Evolutionary conservation across 2,797 vertebrate species (phyloP).

Genomic region (Tadarida brasiliensis): DNA sequence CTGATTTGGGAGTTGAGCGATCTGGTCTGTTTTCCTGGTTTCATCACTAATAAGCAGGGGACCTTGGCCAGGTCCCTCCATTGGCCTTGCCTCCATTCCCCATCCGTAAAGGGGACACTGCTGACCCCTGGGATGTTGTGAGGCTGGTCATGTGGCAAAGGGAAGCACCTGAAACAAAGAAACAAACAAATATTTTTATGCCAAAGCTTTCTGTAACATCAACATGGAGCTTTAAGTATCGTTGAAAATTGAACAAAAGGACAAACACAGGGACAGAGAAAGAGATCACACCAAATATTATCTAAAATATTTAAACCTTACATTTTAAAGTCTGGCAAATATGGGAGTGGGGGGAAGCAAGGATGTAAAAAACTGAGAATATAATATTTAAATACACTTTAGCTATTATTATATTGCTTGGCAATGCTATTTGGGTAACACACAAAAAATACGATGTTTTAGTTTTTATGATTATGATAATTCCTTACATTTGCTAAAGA

Average conservation of each 20-base stretch:
- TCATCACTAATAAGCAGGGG: neutral
- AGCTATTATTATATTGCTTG: constrained; percentile 28
- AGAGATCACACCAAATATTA: neutral
- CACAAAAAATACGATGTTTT: neutral
- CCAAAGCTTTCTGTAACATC: neutral
- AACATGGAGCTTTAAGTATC: neutral
- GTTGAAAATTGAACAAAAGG: constrained; percentile 22
- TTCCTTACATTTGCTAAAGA: constrained; percentile 44
- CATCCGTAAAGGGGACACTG: neutral
- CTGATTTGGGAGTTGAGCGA: neutral
- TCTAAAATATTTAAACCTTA: neutral
- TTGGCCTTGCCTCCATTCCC: neutral
- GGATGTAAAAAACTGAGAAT: constrained; percentile 1
- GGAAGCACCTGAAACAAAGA: neutral
- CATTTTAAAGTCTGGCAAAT: constrained; percentile 26
- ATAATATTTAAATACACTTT: constrained; percentile 1
- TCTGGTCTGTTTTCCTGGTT: neutral
- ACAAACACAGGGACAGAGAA: neutral
- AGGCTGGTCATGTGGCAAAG: neutral
- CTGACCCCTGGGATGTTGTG: neutral
- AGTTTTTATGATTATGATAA: constrained; percentile 33
- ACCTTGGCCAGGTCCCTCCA: neutral
- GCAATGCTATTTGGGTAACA: constrained; percentile 11
- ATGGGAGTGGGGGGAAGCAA: neutral
- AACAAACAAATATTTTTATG: neutral